Evolutionary conservation across 2,113 vertebrate species (phyloP).

Genomic region (Sprattus sprattus): DNA sequence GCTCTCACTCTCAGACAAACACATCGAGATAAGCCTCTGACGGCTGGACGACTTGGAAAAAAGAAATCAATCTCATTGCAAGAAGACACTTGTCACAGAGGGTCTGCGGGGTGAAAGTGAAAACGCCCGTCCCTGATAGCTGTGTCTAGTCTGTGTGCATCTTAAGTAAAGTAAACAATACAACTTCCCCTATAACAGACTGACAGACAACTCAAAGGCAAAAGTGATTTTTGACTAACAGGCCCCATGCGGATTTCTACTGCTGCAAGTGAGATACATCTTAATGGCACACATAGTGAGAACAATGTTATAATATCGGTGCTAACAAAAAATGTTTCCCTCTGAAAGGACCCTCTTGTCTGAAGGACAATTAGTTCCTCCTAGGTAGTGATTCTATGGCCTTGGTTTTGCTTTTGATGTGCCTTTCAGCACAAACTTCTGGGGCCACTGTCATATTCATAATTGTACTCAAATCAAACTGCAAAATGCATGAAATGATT

Average conservation of each 20-base stretch:
- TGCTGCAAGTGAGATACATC: background rate
- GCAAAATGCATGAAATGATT: background rate
- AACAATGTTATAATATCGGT: background rate
- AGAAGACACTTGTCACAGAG: conserved; percentile 36
- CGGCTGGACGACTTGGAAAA: conserved; percentile 43
- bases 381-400: background rate
- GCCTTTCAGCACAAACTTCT: background rate
- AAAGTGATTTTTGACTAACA: background rate
- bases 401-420: background rate
- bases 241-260: background rate
- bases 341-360: background rate
- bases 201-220: background rate
- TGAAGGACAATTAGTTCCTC: background rate
- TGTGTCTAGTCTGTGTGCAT: conserved; percentile 25
- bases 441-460: background rate
- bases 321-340: no score
- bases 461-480: background rate
- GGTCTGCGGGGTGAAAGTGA: conserved; percentile 21
- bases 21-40: conserved; percentile 39
- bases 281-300: background rate
- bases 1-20: conserved; percentile 38
- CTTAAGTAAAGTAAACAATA: conserved; percentile 45
- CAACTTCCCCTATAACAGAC: background rate
- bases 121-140: conserved; percentile 22
- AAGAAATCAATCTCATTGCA: conserved; percentile 46